phyloP scores from a whole-genome alignment of 2,113 vertebrate genomes.

The Dipodomys merriami region DNA sequence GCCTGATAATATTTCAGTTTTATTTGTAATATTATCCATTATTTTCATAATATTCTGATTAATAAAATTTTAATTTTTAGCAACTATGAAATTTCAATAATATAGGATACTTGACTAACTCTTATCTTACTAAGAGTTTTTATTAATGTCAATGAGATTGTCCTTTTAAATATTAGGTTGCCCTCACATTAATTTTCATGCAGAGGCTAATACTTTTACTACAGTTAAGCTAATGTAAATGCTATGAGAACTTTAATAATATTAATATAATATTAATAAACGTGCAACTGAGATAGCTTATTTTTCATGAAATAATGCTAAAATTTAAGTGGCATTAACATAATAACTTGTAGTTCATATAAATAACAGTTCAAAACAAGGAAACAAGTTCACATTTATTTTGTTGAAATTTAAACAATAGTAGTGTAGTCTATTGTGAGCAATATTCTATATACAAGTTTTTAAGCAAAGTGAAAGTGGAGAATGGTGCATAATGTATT shows the following conservation, averaged over 20 bases:
- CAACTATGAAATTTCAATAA: slow-evolving; percentile 2
- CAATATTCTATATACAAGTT: neutral
- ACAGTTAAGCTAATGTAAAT: neutral
- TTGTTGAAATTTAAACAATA: neutral
- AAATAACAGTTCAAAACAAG: neutral
- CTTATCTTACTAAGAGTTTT: neutral
- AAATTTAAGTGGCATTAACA: neutral
- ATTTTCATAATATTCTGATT: neutral
- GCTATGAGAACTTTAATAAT: neutral
- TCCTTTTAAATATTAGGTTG: too few species aligned
- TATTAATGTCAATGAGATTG: neutral
- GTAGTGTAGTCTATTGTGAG: neutral
- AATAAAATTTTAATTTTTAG: neutral
- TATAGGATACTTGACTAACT: neutral
- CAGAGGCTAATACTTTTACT: neutral
- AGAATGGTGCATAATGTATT: neutral
- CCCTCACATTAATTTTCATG: neutral
- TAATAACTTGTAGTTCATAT: neutral
- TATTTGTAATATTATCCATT: neutral
- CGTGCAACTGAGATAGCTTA: neutral
- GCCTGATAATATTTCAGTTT: neutral
- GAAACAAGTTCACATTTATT: neutral
- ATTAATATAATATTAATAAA: neutral
- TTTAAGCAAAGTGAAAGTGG: slow-evolving; percentile 5
- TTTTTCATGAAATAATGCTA: slow-evolving; percentile 3